Conservation (phyloP, 2,888 invertebrate genomes). For the Dynastes maya region DNA sequence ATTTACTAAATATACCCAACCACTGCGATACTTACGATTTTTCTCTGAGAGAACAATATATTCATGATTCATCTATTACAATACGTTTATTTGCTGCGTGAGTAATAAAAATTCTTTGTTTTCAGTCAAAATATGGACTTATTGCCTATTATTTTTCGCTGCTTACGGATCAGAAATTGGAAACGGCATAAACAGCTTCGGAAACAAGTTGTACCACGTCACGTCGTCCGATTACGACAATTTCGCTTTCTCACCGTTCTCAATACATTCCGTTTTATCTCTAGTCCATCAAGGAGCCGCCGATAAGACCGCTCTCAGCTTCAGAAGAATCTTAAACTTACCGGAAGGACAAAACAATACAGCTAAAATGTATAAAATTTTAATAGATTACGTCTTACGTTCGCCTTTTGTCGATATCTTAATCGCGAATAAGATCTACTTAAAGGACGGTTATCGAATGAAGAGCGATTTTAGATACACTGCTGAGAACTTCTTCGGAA, state of each 20-base stretch:
- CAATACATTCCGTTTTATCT: constrained; percentile 4
- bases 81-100: too few species aligned
- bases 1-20: too few species aligned
- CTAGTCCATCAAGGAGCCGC: neutral
- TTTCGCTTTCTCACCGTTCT: constrained; percentile 27
- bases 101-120: too few species aligned
- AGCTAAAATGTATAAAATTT: neutral
- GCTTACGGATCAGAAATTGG: too few species aligned
- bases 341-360: neutral
- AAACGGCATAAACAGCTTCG: constrained; percentile 1
- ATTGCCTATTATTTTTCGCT: too few species aligned
- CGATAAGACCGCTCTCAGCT: neutral
- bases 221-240: neutral
- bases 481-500: constrained; percentile 76
- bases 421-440: constrained; percentile 66
- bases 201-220: constrained; percentile 1
- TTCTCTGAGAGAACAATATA: too few species aligned
- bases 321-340: neutral
- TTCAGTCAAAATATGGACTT: too few species aligned
- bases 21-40: too few species aligned
- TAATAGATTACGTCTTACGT: neutral
- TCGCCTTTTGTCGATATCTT: neutral
- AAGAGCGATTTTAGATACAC: constrained; percentile 73
- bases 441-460: constrained; percentile 73
- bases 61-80: too few species aligned